These are phyloP conservation scores for Drosophila rufa DNA, from an alignment of 1,140 invertebrate genomes.

Conservation along the genomic window DNA sequence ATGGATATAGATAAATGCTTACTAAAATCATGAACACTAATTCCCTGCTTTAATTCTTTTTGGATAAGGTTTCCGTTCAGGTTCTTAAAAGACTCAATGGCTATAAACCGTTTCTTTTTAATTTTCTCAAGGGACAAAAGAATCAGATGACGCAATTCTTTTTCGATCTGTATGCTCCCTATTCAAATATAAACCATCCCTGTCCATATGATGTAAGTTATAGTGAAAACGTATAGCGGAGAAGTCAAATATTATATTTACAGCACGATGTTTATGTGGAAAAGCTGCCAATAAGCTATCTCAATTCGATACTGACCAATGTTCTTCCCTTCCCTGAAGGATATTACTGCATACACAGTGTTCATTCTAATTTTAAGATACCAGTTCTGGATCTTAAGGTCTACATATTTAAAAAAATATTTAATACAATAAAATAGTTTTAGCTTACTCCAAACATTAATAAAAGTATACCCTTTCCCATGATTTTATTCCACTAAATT, in stretches of 20 bases:
- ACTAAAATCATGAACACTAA: constrained; percentile 7
- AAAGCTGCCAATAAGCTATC: neutral
- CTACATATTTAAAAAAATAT: neutral
- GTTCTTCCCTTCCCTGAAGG: neutral
- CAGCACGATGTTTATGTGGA: constrained; percentile 8
- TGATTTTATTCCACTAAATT: neutral
- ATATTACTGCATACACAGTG: neutral
- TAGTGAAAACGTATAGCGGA: too few relatives aligned
- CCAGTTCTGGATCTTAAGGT: neutral
- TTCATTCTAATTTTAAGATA: constrained; percentile 1
- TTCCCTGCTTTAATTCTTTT: neutral
- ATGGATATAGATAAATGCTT: neutral
- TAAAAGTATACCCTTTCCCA: neutral
- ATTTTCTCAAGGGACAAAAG: neutral
- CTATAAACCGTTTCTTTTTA: constrained; percentile 11
- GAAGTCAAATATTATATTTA: neutral
- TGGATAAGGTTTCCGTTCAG: constrained; percentile 1
- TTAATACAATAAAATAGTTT: neutral
- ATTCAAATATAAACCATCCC: constrained; percentile 3
- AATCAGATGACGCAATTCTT: neutral
- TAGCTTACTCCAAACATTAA: too few relatives aligned
- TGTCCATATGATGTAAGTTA: constrained; percentile 5
- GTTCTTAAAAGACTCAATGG: constrained; percentile 2
- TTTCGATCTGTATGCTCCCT: neutral
- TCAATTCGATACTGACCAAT: neutral